phyloP scores from a whole-genome alignment of 2,113 vertebrate species.

The Eptesicus fuscus region DNA sequence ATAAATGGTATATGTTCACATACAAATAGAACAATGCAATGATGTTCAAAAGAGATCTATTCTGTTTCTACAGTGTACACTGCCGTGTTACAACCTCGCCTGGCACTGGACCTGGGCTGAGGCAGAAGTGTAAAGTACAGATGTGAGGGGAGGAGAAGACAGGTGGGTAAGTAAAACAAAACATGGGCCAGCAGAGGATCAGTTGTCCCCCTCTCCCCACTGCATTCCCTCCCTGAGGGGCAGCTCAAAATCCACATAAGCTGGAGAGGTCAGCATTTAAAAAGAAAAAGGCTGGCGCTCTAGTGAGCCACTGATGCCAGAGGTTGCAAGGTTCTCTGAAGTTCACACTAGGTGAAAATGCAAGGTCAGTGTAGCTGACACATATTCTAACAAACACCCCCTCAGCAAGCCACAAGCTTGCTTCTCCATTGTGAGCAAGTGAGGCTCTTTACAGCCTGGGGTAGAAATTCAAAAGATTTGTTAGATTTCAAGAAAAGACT shows the following conservation, averaged over 20 bases:
- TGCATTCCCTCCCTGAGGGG: fast-evolving
- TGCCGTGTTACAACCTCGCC: background rate
- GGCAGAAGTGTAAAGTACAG: background rate
- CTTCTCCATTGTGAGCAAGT: background rate
- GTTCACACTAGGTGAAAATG: background rate
- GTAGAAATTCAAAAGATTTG: background rate
- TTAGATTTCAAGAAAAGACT: background rate
- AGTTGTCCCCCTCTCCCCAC: background rate
- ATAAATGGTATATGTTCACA: background rate
- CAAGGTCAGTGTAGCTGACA: background rate
- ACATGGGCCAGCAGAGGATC: background rate
- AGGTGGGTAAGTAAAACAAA: background rate
- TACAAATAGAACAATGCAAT: background rate
- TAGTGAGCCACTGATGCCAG: background rate
- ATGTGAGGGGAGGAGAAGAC: background rate
- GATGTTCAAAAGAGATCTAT: background rate
- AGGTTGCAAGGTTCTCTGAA: background rate
- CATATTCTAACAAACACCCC: background rate
- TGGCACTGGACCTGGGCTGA: background rate
- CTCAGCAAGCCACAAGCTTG: background rate
- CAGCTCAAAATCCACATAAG: background rate
- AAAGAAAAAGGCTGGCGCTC: background rate
- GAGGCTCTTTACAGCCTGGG: background rate
- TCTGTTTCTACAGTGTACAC: background rate
- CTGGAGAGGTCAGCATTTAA: background rate